A percentile compares a stretch with the other conserved stretches of the same genome.
Evolutionary conservation across 1,140 invertebrate species (phyloP).

Genomic region (Armadillidium nasatum): DNA sequence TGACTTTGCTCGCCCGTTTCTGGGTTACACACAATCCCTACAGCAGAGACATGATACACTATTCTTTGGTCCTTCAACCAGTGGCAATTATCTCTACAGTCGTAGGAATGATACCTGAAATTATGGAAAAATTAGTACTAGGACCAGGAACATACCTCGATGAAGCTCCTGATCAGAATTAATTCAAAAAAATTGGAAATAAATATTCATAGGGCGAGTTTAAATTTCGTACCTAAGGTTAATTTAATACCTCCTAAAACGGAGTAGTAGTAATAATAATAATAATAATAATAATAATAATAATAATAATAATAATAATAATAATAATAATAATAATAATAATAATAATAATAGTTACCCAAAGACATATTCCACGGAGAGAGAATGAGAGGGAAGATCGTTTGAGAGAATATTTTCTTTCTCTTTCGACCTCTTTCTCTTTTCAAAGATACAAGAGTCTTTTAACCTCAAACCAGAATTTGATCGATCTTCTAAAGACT

Average conservation of each 20-base stretch:
- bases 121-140: too few species aligned
- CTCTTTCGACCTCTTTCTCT: conserved; percentile 3
- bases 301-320: too few species aligned
- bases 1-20: conserved; percentile 22
- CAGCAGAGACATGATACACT: conserved; percentile 39
- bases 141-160: too few species aligned
- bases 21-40: conserved; percentile 34
- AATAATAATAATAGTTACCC: conserved; percentile 18
- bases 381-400: conserved; percentile 16
- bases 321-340: neutral
- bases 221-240: too few species aligned
- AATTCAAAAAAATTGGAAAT: too few species aligned
- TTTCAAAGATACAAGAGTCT: neutral
- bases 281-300: too few species aligned
- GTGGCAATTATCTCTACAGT: conserved; percentile 39
- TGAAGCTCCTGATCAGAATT: too few species aligned
- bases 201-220: too few species aligned
- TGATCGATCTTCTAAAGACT: too few species aligned
- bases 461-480: too few species aligned
- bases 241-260: too few species aligned
- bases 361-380: conserved; percentile 28
- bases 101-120: conserved; percentile 31
- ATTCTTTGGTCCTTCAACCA: conserved; percentile 30
- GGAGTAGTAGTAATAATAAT: too few species aligned
- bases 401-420: conserved; percentile 12